Evolutionary conservation across 1,140 invertebrate species (phyloP).

Genomic region (Trichonephila clavipes): DNA sequence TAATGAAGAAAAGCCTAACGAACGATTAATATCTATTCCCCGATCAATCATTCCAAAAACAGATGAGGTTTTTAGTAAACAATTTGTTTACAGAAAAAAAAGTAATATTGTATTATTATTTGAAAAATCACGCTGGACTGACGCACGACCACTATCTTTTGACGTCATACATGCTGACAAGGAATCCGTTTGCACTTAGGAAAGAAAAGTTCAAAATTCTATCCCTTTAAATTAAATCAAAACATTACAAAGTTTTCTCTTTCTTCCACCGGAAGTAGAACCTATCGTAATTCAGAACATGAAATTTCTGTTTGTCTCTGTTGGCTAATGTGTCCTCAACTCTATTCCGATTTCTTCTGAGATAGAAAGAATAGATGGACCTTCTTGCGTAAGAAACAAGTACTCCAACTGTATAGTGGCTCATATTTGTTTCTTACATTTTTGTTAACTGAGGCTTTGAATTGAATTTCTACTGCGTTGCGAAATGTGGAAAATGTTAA

Average conservation of each 20-base stretch:
- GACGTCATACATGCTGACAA: background rate
- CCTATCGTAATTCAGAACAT: background rate
- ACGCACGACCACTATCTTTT: background rate
- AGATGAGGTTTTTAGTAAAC: background rate
- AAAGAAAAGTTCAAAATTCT: background rate
- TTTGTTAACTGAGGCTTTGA: too few relatives aligned
- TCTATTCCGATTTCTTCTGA: background rate
- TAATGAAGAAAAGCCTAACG: background rate
- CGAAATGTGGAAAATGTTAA: too few relatives aligned
- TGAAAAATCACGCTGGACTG: background rate
- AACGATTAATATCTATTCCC: background rate
- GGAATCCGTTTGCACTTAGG: background rate
- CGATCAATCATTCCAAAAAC: background rate
- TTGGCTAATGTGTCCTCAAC: background rate
- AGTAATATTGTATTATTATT: background rate
- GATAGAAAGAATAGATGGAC: background rate
- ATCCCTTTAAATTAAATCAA: background rate
- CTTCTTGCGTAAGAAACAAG: background rate
- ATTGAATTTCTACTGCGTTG: too few relatives aligned
- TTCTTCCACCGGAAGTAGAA: background rate
- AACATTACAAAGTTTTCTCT: background rate
- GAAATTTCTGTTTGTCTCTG: background rate
- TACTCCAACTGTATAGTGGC: too few relatives aligned
- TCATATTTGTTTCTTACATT: too few relatives aligned
- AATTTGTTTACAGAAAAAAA: background rate